Percentiles rank a stretch among this genome's conserved stretches.
Evolutionary conservation across 2,797 vertebrate species (phyloP).

Genomic region (Hoplostethus atlanticus): DNA sequence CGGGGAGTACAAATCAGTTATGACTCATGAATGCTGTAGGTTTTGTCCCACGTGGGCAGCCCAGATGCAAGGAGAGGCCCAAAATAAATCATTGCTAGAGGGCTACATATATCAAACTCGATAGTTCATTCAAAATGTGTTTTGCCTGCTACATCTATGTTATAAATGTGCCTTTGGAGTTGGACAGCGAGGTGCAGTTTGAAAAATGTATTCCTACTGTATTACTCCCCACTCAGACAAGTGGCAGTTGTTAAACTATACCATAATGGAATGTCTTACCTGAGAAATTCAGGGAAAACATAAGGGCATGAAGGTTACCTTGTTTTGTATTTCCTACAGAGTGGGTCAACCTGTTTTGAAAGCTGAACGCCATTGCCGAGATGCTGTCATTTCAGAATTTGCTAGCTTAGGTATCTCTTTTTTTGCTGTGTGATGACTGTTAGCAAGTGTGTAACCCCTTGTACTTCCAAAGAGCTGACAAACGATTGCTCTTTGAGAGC

Average conservation of each 20-base stretch:
- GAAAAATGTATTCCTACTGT: conserved; percentile 66
- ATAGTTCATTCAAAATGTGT: conserved; percentile 75
- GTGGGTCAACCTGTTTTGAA: conserved; percentile 31
- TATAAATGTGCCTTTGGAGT: conserved; percentile 72
- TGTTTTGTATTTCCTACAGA: conserved; percentile 43
- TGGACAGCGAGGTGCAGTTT: conserved; percentile 65
- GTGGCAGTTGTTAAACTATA: conserved; percentile 63
- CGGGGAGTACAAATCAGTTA: conserved; percentile 72
- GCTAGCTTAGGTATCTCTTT: not conserved
- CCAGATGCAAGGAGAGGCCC: conserved; percentile 60
- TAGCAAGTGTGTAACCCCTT: too few relatives aligned
- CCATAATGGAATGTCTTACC: conserved; percentile 69
- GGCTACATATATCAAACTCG: conserved; percentile 75
- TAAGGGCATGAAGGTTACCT: conserved; percentile 31
- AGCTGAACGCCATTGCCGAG: conserved; percentile 22
- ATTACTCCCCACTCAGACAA: conserved; percentile 70
- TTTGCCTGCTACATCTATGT: conserved; percentile 70
- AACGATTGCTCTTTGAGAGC: not conserved
- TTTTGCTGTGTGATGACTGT: not conserved
- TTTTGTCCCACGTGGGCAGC: conserved; percentile 63
- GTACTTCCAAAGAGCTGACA: not conserved
- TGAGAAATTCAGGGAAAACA: conserved; percentile 53
- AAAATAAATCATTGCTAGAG: conserved; percentile 76
- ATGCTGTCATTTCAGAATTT: conserved; percentile 26
- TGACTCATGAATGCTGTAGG: conserved; percentile 74